Percentiles rank a stretch among this genome's conserved stretches.
Evolutionary conservation across 1,140 invertebrate species (phyloP).

Genomic region (Nasonia longicornis): DNA sequence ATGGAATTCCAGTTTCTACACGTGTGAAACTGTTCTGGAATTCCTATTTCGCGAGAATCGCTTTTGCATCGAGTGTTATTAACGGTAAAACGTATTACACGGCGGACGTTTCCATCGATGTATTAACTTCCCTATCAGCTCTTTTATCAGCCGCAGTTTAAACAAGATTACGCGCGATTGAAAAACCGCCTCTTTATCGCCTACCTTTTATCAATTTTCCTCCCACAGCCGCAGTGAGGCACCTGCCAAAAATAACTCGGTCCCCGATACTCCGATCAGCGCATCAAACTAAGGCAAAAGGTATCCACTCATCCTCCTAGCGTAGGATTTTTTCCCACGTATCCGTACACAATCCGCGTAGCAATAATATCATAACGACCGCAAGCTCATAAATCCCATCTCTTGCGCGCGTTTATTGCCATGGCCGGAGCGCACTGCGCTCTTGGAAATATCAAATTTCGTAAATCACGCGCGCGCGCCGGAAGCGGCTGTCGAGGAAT

Average conservation of each 20-base stretch:
- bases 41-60: too few relatives aligned
- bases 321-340: conserved; percentile 2
- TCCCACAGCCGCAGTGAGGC: too few relatives aligned
- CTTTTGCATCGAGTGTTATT: too few relatives aligned
- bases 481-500: background rate
- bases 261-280: background rate
- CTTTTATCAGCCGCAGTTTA: background rate
- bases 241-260: background rate
- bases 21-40: too few relatives aligned
- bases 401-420: background rate
- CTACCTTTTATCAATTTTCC: too few relatives aligned
- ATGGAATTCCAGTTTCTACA: background rate
- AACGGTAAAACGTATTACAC: too few relatives aligned
- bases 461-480: background rate
- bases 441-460: conserved; percentile 1
- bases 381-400: conserved; percentile 9
- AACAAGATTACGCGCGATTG: background rate
- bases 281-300: background rate
- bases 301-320: background rate
- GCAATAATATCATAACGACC: conserved; percentile 1
- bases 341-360: too few relatives aligned
- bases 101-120: too few relatives aligned
- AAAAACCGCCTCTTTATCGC: too few relatives aligned
- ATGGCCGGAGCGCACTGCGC: background rate
- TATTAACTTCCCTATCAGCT: too few relatives aligned